Base-by-base conservation (phyloP, 1,140 invertebrate species). In the Lycorma delicatula region DNA sequence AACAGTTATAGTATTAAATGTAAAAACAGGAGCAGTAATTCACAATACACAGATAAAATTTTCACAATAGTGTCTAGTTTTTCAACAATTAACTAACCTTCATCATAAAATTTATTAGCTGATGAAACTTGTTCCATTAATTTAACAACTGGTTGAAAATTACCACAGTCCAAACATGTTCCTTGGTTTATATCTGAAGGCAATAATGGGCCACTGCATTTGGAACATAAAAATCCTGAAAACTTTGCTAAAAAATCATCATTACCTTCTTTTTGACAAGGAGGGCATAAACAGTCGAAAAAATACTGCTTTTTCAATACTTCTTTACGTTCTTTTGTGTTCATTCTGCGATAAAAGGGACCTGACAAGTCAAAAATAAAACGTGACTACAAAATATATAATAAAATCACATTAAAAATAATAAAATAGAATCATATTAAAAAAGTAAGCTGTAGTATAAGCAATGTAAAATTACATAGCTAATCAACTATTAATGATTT, bases 261-360 rank as follows among this genome's bases (percentile, higher is more conserved):
- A 11, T 46, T 46, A 28, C 27, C 3, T 56, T 26, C 16, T 13
- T 50, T 22, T 27, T 29, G 18, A 25, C 12, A 23, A 29, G 60
- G 48, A 51, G 66, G 64, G 71, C 87, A 91, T 16, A 68, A 60
- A 69, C 87, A 91, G 0, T 68, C 69, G 68, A 91, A 91, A 69
- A 75, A 78, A 68, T 90, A 91, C 65, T 89, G 87, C 16, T 73
- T 75, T 48, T 72, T 68, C 3, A 91, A 70, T n/a, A 68, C 63
- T 28, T 76, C 67, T 61, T 82, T 80, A 50, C 87, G 74, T 16
- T 83, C 74, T 16, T 72, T 57, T 38, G 69, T 74, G 1, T 69
- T 58, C 75, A 82, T 81, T 53, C 81, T 71, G 52, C 78, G 75
- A 48, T 75, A 82, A 66, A 86, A 80, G 41, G 85, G 85, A 75